Evolutionary conservation across 1,140 invertebrate genomes (phyloP), one percentile per base, ranked within the genome.

Genomic region (Brachionus calyciflorus): DNA sequence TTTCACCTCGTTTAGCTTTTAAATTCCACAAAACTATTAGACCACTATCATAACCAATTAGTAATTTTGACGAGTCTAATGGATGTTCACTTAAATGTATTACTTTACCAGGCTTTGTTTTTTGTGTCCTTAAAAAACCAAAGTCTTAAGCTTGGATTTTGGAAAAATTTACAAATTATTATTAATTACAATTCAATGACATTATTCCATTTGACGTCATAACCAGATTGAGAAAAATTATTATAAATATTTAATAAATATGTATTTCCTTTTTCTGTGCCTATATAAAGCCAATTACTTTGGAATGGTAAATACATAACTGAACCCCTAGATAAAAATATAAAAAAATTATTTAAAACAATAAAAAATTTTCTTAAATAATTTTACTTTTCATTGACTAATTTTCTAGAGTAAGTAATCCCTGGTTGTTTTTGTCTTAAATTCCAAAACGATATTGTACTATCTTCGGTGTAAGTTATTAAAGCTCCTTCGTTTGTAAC

Each of bases 141-240:
- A 33, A 33, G 33, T 3, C 37, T n/a, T 19, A 0, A 7, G 7
- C 28, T 33, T 76, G n/a, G 5, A 17, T 70, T 40, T 30, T 48
- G 17, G 30, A 3, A 37, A 1, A 2, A n/a, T n/a, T 9, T n/a
- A 6, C 3, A 21, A 12, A 26, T 70, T 37, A 14, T 14, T 57
- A n/a, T 12, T 79, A 93, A 93, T 94, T 88, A 98, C 94, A 98
- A 88, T 91, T 98, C 96, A 85, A 99, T 99, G 80, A 95, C 93
- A 89, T 99, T 99, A 88, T 99, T 99, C 96, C 96, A 99, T 88
- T 98, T 98, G 87, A 99, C 96, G 84, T 97, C 90, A 88, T 99
- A 99, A 79, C 95, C 95, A 81, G 94, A 98, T 79, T 99, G 89
- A 81, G 89, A 88, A 86, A 98, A 98, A 81, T 91, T 91, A 86